These are phyloP conservation scores for Onychomys arenicola DNA, from an alignment of 2,797 vertebrate genomes.

Conservation along the genomic window DNA sequence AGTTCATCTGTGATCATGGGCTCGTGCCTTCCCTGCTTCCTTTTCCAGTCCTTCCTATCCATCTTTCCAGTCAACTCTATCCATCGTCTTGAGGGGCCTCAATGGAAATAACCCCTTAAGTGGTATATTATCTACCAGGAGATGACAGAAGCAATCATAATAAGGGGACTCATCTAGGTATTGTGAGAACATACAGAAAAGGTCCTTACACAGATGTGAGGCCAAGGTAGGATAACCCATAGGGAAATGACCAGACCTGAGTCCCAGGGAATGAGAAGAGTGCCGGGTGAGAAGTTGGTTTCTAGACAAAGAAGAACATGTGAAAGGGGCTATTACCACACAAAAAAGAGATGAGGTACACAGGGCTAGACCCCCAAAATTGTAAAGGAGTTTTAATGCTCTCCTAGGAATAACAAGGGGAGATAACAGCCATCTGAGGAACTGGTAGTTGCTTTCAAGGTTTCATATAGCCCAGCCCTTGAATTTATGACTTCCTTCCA, in stretches of 20 bases:
- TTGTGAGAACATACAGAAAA: constrained; percentile 66
- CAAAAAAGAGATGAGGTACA: neutral
- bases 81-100: neutral
- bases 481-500: neutral
- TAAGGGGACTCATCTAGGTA: neutral
- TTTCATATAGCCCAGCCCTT: neutral
- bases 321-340: neutral
- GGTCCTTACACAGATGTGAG: constrained; percentile 69
- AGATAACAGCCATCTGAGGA: neutral
- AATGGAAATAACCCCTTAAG: neutral
- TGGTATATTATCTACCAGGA: neutral
- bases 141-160: neutral
- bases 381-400: neutral
- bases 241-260: neutral
- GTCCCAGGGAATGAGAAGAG: neutral
- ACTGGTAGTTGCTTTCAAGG: neutral
- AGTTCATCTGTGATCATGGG: neutral
- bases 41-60: neutral
- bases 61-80: neutral
- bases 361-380: neutral
- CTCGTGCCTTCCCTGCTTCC: neutral
- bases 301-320: neutral
- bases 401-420: neutral
- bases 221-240: neutral
- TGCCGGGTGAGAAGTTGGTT: neutral